Percentiles rank a stretch among this genome's conserved stretches.
phyloP scores from a whole-genome alignment of 2,113 vertebrate genomes.

The Apteryx owenii region DNA sequence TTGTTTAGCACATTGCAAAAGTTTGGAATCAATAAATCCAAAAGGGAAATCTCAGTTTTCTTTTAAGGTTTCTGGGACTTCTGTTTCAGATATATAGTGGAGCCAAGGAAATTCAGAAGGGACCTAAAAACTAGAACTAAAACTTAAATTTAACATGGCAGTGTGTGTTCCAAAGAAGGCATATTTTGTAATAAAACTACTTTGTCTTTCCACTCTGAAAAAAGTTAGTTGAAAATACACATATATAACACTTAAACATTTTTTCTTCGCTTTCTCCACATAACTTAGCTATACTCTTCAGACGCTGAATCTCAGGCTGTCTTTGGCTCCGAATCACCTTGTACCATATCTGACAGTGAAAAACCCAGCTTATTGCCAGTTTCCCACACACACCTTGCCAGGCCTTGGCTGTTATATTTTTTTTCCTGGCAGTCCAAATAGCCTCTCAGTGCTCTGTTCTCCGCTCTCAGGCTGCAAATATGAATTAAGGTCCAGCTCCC shows the following conservation, averaged over 20 bases:
- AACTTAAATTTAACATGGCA: not conserved
- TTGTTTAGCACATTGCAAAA: not conserved
- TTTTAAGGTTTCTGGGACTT: not conserved
- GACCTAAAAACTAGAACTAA: not conserved
- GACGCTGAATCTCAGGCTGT: not conserved
- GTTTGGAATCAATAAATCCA: not conserved
- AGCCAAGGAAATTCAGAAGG: not conserved
- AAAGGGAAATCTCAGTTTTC: not conserved
- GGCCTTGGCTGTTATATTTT: not conserved
- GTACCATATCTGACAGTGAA: not conserved
- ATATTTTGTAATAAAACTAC: not conserved
- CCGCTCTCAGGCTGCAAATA: not conserved
- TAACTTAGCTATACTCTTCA: not conserved
- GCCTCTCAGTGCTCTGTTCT: not conserved
- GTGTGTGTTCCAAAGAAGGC: not conserved
- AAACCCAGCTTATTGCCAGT: not conserved
- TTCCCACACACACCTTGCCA: not conserved
- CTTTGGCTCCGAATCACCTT: not conserved
- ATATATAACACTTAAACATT: not conserved
- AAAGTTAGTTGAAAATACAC: not conserved
- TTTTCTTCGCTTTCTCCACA: not conserved
- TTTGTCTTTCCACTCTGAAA: not conserved
- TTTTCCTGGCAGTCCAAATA: not conserved
- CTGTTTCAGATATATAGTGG: not conserved
- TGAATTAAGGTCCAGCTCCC: not conserved